These are phyloP conservation scores for Luperina nickerlii DNA, from an alignment of 2,888 invertebrate genomes.

Conservation along the genomic window DNA sequence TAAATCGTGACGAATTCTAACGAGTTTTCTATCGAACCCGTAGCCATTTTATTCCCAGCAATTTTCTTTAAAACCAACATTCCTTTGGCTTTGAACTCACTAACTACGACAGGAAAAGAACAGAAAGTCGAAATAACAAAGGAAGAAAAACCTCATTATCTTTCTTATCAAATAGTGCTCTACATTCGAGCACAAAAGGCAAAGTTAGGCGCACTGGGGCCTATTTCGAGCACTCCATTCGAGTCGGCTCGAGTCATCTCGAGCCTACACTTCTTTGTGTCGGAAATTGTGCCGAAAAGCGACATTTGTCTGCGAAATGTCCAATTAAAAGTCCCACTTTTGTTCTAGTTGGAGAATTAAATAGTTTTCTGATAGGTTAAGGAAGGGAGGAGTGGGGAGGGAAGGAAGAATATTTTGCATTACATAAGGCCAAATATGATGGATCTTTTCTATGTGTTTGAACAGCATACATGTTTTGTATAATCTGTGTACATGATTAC, in stretches of 20 bases:
- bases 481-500: neutral
- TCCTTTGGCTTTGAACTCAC: constrained; percentile 25
- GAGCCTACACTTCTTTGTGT: constrained; percentile 52
- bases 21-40: neutral
- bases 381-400: too few relatives aligned
- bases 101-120: constrained; percentile 29
- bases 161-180: constrained; percentile 64
- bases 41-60: neutral
- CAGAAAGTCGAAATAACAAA: constrained; percentile 39
- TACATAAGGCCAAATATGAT: neutral
- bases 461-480: neutral
- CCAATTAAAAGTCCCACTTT: constrained; percentile 61
- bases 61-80: neutral
- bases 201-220: constrained; percentile 43
- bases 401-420: neutral
- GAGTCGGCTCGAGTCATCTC: constrained; percentile 25
- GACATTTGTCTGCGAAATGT: constrained; percentile 57
- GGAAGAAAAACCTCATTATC: constrained; percentile 60
- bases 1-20: neutral
- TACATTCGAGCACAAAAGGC: constrained; percentile 58
- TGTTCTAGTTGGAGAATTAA: constrained; percentile 32
- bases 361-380: constrained; percentile 24
- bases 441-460: neutral
- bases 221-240: constrained; percentile 51
- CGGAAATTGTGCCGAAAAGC: constrained; percentile 62